A percentile compares a stretch with the other conserved stretches of the same genome.
Conservation (phyloP, 2,797 vertebrate genomes). For the Gallinago stenura region DNA sequence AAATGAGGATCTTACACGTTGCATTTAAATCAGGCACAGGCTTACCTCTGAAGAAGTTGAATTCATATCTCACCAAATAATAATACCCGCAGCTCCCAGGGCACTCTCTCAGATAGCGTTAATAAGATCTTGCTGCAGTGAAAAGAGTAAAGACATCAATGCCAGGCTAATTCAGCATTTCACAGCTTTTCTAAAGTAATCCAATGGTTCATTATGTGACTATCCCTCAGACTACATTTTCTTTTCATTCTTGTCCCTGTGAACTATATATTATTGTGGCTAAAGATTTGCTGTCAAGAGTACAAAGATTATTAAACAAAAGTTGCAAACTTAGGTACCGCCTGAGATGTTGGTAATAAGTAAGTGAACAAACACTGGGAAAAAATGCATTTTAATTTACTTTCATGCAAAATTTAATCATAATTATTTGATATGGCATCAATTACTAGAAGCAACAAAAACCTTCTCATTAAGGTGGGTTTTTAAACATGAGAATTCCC, state of each 20-base stretch:
- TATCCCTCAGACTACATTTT: background rate
- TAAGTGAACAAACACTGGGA: background rate
- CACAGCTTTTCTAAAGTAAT: background rate
- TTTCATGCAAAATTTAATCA: background rate
- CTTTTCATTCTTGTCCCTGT: background rate
- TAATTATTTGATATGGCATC: background rate
- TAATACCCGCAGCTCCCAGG: constrained; percentile 83
- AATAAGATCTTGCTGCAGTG: constrained; percentile 82
- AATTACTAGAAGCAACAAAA: background rate
- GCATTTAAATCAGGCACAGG: background rate
- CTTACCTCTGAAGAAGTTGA: constrained; percentile 84
- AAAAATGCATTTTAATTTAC: background rate
- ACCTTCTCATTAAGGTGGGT: background rate
- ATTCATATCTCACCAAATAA: constrained; percentile 86
- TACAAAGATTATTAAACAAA: background rate
- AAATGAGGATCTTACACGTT: background rate
- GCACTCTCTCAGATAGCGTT: constrained; percentile 84
- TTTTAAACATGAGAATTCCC: background rate
- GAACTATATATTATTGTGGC: background rate
- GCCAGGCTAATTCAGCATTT: constrained; percentile 3
- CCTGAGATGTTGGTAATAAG: background rate
- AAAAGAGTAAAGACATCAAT: constrained; percentile 27
- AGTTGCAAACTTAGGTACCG: background rate
- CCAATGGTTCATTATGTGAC: background rate
- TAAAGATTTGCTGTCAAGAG: background rate